Base-by-base conservation (phyloP, 2,797 vertebrate species). In the Momotus momota region DNA sequence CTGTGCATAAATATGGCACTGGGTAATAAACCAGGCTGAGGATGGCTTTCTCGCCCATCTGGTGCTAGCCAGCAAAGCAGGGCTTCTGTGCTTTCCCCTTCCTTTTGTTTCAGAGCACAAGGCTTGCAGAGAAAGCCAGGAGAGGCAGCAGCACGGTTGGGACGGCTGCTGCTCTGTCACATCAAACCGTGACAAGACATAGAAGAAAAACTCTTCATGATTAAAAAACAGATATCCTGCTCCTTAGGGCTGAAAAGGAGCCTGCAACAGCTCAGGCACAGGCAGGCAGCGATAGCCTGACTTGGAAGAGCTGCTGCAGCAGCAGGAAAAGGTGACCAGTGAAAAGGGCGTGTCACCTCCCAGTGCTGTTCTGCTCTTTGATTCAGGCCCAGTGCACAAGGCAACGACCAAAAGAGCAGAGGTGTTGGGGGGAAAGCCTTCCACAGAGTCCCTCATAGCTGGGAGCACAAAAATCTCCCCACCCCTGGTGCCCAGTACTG, bases 91-190 rank as follows among this genome's bases (percentile, higher is more conserved):
- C 41, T 78, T 81, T 71, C 27, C 18, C n/a, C 35, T 35, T 72
- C 25, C 15, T 78, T 77, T 14, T 21, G 35, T 43, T 70, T 46
- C 62, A 16, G 51, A 74, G 83, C 51, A 70, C 41, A 40, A 9
- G 11, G 2, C 46, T 25, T 35, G 61, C 49, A 31, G 16, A 66
- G 81, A 85, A 72, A 73, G 25, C 45, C 1, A 0, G 33, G 54
- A 14, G 49, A 2, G 40, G 55, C 38, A 55, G 41, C 65, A 78
- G 61, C 2, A 1, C 0, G 0, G 23, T 10, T 45, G 31, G 61
- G 62, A 27, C 70, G 57, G 49, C 9, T 69, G 40, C 51, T 67
- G 22, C 14, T 81, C 54, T 72, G 8, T n/a, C 2, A 1, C 38
- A 73, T 38, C 29, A 38, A 3, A 57, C 77, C 21, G 20, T 10